Evolutionary conservation across 1,140 invertebrate species (phyloP).

Genomic region (Hetaerina americana): DNA sequence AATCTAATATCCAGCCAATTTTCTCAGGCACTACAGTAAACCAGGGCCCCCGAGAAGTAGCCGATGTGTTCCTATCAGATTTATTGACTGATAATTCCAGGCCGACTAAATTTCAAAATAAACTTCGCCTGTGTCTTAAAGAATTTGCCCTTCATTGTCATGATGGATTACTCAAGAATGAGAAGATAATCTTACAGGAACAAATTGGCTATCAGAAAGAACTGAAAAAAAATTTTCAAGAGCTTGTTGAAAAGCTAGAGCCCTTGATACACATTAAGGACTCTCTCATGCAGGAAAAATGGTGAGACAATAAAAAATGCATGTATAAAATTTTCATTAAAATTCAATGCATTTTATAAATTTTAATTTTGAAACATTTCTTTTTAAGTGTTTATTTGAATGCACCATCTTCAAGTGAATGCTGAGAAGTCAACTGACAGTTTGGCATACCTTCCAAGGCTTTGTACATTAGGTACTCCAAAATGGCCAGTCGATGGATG

Average conservation of each 20-base stretch:
- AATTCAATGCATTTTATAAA: no score
- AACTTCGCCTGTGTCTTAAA: slow-evolving; percentile 89
- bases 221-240: slow-evolving; percentile 81
- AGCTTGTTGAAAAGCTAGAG: slow-evolving; percentile 68
- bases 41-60: slow-evolving; percentile 95
- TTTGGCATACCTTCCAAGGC: no score
- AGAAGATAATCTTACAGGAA: slow-evolving; percentile 79
- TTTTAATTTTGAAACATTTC: no score
- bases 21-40: slow-evolving; percentile 76
- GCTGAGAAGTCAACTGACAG: no score
- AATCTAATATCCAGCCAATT: no score
- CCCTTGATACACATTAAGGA: slow-evolving; percentile 39
- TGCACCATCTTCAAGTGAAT: no score
- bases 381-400: no score
- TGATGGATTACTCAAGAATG: slow-evolving; percentile 86
- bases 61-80: slow-evolving; percentile 76
- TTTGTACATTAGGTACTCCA: no score
- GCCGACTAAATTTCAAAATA: slow-evolving; percentile 77
- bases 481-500: no score
- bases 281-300: neutral
- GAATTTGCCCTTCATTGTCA: slow-evolving; percentile 93
- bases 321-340: no score
- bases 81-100: slow-evolving; percentile 59
- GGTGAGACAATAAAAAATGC: no score
- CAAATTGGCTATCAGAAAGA: slow-evolving; percentile 92